Conservation (phyloP, 1,140 invertebrate genomes). For the Polyergus mexicanus region DNA sequence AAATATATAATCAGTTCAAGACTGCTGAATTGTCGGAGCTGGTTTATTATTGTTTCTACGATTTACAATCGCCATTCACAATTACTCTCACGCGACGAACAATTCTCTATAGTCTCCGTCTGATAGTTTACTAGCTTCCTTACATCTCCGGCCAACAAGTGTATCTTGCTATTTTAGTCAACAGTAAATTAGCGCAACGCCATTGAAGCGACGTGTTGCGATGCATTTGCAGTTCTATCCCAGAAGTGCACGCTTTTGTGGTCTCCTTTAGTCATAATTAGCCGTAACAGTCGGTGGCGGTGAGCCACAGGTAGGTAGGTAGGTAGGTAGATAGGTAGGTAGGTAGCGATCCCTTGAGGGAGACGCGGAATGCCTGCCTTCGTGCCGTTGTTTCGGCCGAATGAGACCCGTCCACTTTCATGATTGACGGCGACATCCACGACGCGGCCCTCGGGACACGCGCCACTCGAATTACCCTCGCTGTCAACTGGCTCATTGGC, state of each 20-base stretch:
- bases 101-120: not conserved
- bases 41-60: slow-evolving; percentile 4
- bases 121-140: slow-evolving; percentile 39
- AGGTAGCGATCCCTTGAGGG: slow-evolving; percentile 38
- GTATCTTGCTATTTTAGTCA: slow-evolving; percentile 45
- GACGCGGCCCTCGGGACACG: slow-evolving; percentile 43
- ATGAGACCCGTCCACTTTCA: slow-evolving; percentile 51
- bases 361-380: slow-evolving; percentile 40
- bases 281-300: slow-evolving; percentile 23
- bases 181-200: slow-evolving; percentile 30
- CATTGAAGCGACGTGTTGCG: not conserved
- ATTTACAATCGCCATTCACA: slow-evolving; percentile 3
- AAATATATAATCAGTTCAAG: not conserved
- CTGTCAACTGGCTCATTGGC: slow-evolving; percentile 48
- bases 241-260: not conserved
- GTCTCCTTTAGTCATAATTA: slow-evolving; percentile 63
- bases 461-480: slow-evolving; percentile 52
- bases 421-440: slow-evolving; percentile 68
- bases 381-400: slow-evolving; percentile 57
- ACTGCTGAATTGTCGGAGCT: not conserved
- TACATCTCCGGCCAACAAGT: slow-evolving; percentile 26
- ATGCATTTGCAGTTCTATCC: not conserved
- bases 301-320: slow-evolving; percentile 29
- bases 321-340: slow-evolving; percentile 26
- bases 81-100: slow-evolving; percentile 25